Percentiles rank a stretch among this genome's conserved stretches.
phyloP scores from a whole-genome alignment of 2,888 invertebrate genomes.

The Cephus nigrinus region DNA sequence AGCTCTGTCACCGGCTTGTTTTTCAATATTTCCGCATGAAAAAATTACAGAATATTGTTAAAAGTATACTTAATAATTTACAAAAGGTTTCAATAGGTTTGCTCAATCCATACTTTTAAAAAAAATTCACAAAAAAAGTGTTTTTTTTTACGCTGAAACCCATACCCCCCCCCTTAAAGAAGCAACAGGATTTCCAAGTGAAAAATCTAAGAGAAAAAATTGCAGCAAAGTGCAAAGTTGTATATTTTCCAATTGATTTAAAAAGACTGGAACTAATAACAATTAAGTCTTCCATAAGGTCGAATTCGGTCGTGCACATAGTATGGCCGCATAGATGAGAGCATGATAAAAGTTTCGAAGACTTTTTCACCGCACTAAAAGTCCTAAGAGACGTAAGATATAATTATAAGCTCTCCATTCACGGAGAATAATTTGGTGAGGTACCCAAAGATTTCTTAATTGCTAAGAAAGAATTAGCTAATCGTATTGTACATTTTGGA shows the following conservation, averaged over 20 bases:
- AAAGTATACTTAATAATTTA: too few species aligned
- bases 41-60: too few species aligned
- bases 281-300: conserved; percentile 17
- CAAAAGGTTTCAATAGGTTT: too few species aligned
- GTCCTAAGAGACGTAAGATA: conserved; percentile 68
- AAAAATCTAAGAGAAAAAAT: conserved; percentile 70
- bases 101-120: too few species aligned
- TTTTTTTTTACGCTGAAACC: too few species aligned
- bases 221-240: conserved; percentile 71
- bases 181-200: conserved; percentile 75
- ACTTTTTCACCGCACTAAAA: conserved; percentile 71
- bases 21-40: too few species aligned
- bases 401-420: conserved; percentile 72
- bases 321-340: conserved; percentile 86
- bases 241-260: conserved; percentile 73
- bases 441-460: conserved; percentile 72
- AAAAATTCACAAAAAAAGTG: too few species aligned
- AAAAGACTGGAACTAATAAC: conserved; percentile 17
- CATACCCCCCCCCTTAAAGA: too few species aligned
- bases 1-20: too few species aligned
- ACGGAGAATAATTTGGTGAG: conserved; percentile 74
- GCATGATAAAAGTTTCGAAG: conserved; percentile 79
- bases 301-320: conserved; percentile 67
- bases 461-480: conserved; percentile 66
- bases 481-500: conserved; percentile 72